Evolutionary conservation across 2,797 vertebrate species (phyloP).

Genomic region (Tolypeutes matacus): DNA sequence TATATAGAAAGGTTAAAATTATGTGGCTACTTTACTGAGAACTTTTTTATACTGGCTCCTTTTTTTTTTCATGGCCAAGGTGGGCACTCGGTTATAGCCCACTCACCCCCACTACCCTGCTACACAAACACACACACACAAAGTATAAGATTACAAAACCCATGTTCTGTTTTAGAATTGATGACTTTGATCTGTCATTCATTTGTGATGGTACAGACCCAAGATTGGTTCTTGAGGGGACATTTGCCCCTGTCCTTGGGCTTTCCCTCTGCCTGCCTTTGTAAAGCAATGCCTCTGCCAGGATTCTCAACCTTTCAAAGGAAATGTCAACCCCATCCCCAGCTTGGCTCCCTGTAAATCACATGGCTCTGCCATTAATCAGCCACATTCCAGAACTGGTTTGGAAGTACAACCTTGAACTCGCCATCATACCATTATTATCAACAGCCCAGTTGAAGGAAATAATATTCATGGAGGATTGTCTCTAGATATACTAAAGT

Average conservation of each 20-base stretch:
- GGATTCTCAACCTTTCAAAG: neutral
- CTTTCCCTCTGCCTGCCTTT: neutral
- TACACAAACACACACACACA: neutral
- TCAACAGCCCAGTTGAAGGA: neutral
- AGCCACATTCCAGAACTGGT: neutral
- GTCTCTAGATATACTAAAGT: neutral
- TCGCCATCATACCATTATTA: neutral
- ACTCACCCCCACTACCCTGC: neutral
- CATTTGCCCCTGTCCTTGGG: neutral
- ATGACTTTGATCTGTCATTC: neutral
- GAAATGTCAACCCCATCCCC: neutral
- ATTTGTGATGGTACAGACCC: neutral
- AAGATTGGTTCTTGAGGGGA: neutral
- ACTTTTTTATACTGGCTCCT: neutral
- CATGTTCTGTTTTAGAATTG: slow-evolving; percentile 5
- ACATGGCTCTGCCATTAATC: neutral
- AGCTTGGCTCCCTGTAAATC: neutral
- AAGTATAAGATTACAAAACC: neutral
- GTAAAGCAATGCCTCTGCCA: neutral
- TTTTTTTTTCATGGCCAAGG: neutral
- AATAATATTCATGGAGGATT: neutral
- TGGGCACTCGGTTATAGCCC: neutral
- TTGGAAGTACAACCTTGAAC: neutral
- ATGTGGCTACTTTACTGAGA: neutral
- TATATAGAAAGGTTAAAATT: slow-evolving; percentile 27